Evolutionary conservation across 1,140 invertebrate species (phyloP), one percentile per base, ranked within the genome.

Genomic region (Orussus abietinus): DNA sequence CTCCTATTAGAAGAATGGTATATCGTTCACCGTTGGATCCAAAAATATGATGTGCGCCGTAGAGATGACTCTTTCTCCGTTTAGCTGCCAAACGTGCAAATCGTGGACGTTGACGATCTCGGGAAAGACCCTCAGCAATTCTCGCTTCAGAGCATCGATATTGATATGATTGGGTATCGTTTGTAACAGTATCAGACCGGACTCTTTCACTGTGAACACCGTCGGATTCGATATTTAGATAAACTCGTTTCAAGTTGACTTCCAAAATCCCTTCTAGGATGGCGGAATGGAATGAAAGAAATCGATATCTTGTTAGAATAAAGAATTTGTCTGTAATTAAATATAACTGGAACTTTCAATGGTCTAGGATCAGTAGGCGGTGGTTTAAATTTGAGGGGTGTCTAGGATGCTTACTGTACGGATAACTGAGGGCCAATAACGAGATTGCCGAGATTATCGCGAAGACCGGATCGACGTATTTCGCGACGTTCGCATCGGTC

Each of bases 131-230:
- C 74, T 66, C 0, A 83, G 58, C 7, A 90, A 57, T 47, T 84
- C 76, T 15, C 71, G 72, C 45, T 84, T 80, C 17, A 88, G 70
- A 2, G 69, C 72, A 35, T 82, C 76, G 18, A 90, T 82, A 48
- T 90, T 80, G 18, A 90, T 88, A 29, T 86, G 80, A 47, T 80
- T 83, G 1, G 88, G 88, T 28, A 90, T 88, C 2, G 86, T 90
- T 69, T 90, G 85, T 2, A 91, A 66, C 0, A 91, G 67, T 55
- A 90, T 89, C 6, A 85, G 54, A 11, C 85, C 81, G 3, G 85
- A 86, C 74, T 88, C 84, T 64, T 83, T 85, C 75, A 86, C 85
- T 85, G 55, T 12, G 73, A 73, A 45, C n/a, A n/a, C n/a, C n/a
- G n/a, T n/a, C n/a, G n/a, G n/a, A n/a, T n/a, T n/a, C n/a, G n/a